Evolutionary conservation across 2,113 vertebrate species (phyloP), one percentile per base, ranked within the genome.

Genomic region (Mus musculus): DNA sequence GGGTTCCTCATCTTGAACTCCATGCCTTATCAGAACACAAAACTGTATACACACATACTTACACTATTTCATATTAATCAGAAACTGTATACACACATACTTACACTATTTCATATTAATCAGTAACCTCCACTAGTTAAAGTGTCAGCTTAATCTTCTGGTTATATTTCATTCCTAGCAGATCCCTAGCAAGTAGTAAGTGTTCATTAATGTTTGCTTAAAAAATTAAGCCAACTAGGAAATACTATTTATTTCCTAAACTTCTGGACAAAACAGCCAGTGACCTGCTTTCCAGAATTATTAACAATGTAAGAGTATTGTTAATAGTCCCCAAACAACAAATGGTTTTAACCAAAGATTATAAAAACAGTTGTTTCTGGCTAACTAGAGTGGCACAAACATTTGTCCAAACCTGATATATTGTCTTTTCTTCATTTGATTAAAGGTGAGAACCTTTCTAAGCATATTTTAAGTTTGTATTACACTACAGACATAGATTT

Each of bases 401-500:
- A 67, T 11, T 76, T 75, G 42, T 22, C 59, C 56, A 84, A 33
- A 90, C 24, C n/a, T 71, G 69, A 93, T 84, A 91, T 73, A 92
- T 19, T 85, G 22, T 26, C 56, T 81, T 36, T 65, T 69, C 36
- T 76, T 49, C 65, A 84, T 78, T 95, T 95, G 69, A 88, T 86
- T 95, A 85, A 97, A 80, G 33, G 30, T n/a, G 0, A 91, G 39
- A 82, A 91, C 7, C 52, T 95, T 96, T 81, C 91, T 87, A 86
- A 72, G 85, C 6, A 42, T 69, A 93, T 95, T 89, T 59, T 95
- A 65, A 76, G 88, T 92, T 92, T 36, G 84, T 54, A 82, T 61
- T n/a, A 90, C 7, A 78, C 80, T 65, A 54, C 26, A 69, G n/a
- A n/a, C 4, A 36, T 81, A n/a, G 71, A 88, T 24, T 80, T 92